Base-by-base conservation (phyloP, 1,140 invertebrate genomes). In the Aphidius gifuensis region DNA sequence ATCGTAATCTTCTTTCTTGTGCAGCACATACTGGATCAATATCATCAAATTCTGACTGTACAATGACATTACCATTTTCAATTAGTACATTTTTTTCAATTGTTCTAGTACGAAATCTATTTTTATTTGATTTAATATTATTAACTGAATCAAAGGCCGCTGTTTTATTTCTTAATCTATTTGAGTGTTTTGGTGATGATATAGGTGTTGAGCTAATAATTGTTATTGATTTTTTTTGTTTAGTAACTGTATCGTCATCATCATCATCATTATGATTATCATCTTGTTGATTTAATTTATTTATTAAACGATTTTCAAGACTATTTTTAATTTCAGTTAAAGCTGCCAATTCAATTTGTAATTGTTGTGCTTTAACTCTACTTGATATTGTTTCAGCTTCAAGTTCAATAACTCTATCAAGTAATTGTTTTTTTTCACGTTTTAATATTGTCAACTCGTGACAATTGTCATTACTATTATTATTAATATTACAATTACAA, bases 381-480 rank as follows among this genome's bases (percentile, higher is more conserved):
- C 84, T 85, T 0, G 87, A 85, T 51, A 88, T 76, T 39, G 86
- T 86, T 64, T 90, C 87, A 0, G 88, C 87, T 71, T 92, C 90
- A 72, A 91, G 84, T 70, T 89, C 88, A 5, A 87, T 85, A 5
- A 90, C 82, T 60, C 86, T 86, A 51, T 89, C 85, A 43, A 91
- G 72, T 49, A 91, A 72, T 6, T 86, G 80, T 71, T 92, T 88
- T n/a, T 89, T 84, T 69, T 92, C 90, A 46, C 82, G 81, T 5
- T 86, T 84, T 49, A 92, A 74, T 54, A 84, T 80, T 5, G 57
- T 75, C 9, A 78, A 58, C 47, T 74, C 67, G 23, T 61, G 59
- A 38, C 51, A 23, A n/a, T 64, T 40, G 9, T 50, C 50, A 38
- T 64, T 47, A 43, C n/a, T 46, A 6, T 54, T 50, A 64, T 42